phyloP scores from a whole-genome alignment of 2,888 invertebrate species.

The Schizotus pectinicornis region DNA sequence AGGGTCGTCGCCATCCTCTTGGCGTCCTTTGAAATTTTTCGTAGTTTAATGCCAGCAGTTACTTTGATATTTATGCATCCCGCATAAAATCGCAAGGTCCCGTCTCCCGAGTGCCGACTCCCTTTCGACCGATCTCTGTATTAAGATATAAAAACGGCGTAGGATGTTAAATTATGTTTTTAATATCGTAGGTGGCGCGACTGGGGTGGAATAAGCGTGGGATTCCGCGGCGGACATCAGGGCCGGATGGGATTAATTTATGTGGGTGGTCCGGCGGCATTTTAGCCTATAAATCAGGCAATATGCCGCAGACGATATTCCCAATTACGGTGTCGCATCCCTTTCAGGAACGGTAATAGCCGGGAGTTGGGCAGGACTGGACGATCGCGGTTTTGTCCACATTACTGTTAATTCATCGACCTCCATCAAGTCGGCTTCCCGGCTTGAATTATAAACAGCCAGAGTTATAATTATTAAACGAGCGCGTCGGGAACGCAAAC shows the following conservation, averaged over 20 bases:
- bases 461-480: constrained; percentile 22
- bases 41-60: too few relatives aligned
- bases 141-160: too few relatives aligned
- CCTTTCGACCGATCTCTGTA: too few relatives aligned
- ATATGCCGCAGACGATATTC: constrained; percentile 47
- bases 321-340: constrained; percentile 27
- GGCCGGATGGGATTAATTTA: constrained; percentile 35
- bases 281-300: constrained; percentile 44
- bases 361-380: constrained; percentile 10
- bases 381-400: constrained; percentile 25
- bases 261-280: constrained; percentile 31
- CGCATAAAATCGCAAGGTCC: too few relatives aligned
- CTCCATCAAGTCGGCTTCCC: constrained; percentile 19
- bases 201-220: background rate
- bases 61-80: too few relatives aligned
- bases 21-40: too few relatives aligned
- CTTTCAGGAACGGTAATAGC: constrained; percentile 20
- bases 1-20: too few relatives aligned
- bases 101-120: too few relatives aligned
- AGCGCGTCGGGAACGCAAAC: constrained; percentile 1
- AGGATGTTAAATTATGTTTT: too few relatives aligned
- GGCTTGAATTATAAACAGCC: constrained; percentile 24
- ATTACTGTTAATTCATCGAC: constrained; percentile 33
- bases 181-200: too few relatives aligned
- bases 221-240: constrained; percentile 15